phyloP scores from a whole-genome alignment of 2,113 vertebrate genomes.

The Cottus gobio region DNA sequence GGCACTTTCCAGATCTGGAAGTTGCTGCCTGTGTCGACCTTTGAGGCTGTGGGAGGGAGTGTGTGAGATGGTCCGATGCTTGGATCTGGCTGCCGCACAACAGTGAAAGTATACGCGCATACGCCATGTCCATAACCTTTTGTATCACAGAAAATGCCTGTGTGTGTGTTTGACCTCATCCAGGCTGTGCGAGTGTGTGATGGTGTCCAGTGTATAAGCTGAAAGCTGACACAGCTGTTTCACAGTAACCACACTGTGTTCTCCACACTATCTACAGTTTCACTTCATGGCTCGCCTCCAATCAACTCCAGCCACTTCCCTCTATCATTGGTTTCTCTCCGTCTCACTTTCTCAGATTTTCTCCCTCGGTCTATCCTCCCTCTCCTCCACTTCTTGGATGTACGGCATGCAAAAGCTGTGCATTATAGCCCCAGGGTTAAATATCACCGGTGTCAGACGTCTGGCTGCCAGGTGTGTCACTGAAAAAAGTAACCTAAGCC shows the following conservation, averaged over 20 bases:
- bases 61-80: neutral
- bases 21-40: neutral
- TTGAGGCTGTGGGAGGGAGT: neutral
- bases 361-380: neutral
- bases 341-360: conserved; percentile 9
- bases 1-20: too few relatives aligned
- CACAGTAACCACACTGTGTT: conserved; percentile 55
- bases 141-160: neutral
- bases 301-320: conserved; percentile 34
- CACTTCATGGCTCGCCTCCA: conserved; percentile 46
- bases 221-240: conserved; percentile 66
- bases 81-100: neutral
- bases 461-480: neutral
- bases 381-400: neutral
- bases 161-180: conserved; percentile 8
- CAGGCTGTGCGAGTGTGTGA: neutral
- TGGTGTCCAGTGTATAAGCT: conserved; percentile 31
- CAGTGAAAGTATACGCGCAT: neutral
- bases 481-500: neutral
- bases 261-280: conserved; percentile 61
- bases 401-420: neutral
- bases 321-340: conserved; percentile 14
- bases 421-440: neutral
- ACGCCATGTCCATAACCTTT: neutral
- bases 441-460: neutral